A percentile compares a stretch with the other conserved stretches of the same genome.
Evolutionary conservation across 2,113 vertebrate species (phyloP).

Genomic region (Elachura formosa): DNA sequence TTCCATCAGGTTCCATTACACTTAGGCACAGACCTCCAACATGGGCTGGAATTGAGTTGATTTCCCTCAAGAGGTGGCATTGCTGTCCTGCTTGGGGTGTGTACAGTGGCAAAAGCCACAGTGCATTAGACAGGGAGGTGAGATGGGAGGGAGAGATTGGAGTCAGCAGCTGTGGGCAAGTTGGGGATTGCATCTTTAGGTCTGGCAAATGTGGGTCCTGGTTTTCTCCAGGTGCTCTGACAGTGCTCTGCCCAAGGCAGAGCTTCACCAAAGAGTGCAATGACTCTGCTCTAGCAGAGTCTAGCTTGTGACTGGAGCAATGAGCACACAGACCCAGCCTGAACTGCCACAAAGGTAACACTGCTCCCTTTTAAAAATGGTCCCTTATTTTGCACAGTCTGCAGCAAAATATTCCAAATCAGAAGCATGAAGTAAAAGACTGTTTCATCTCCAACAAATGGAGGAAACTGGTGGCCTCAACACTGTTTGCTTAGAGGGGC

Average conservation of each 20-base stretch:
- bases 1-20: not conserved
- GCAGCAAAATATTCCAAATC: not conserved
- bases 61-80: not conserved
- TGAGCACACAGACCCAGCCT: not conserved
- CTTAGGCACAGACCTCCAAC: not conserved
- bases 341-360: not conserved
- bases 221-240: not conserved
- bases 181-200: not conserved
- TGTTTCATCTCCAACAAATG: not conserved
- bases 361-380: not conserved
- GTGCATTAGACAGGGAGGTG: not conserved
- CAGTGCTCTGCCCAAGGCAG: not conserved
- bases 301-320: not conserved
- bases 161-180: not conserved
- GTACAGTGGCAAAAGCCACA: not conserved
- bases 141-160: not conserved
- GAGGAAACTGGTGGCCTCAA: not conserved
- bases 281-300: not conserved
- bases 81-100: not conserved
- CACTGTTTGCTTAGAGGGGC: not conserved
- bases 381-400: not conserved
- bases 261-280: not conserved
- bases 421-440: not conserved
- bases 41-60: not conserved
- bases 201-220: not conserved